A percentile compares a stretch with the other conserved stretches of the same genome.
Evolutionary conservation across 2,797 vertebrate species (phyloP).

Genomic region (Momotus momota): DNA sequence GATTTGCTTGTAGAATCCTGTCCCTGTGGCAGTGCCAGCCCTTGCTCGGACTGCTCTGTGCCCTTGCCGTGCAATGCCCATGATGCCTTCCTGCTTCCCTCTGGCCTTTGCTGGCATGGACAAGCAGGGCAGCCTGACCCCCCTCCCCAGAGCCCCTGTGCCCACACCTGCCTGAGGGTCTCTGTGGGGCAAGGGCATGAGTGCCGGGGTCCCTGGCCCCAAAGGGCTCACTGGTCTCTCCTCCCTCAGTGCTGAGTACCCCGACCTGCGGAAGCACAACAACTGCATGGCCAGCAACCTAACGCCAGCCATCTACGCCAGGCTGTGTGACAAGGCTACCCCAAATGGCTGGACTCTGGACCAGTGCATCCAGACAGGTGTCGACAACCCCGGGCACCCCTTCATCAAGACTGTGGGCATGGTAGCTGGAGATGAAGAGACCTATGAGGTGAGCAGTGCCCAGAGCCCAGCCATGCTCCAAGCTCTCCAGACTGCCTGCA

Average conservation of each 20-base stretch:
- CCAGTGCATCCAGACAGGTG: slow-evolving; percentile 95
- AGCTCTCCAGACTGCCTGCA: neutral
- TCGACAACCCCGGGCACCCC: slow-evolving; percentile 97
- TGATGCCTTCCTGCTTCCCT: fast-evolving
- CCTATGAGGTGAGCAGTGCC: slow-evolving; percentile 88
- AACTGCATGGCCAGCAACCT: slow-evolving; percentile 97
- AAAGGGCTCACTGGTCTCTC: neutral
- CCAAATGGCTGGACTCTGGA: slow-evolving; percentile 93
- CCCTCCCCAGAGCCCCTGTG: neutral
- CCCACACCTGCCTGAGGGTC: neutral
- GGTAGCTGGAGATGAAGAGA: slow-evolving; percentile 94
- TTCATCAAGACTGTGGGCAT: slow-evolving; percentile 94
- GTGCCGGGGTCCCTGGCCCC: neutral
- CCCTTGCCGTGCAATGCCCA: fast-evolving
- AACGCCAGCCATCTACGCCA: slow-evolving; percentile 91
- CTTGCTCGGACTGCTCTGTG: neutral
- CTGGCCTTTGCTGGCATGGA: neutral
- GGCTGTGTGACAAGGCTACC: slow-evolving; percentile 90
- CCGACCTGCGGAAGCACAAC: slow-evolving; percentile 97
- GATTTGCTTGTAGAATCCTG: neutral
- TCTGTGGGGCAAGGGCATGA: neutral
- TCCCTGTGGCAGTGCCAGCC: neutral
- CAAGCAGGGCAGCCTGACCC: neutral
- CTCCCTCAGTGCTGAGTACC: slow-evolving; percentile 90
- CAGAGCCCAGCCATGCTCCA: neutral